A percentile compares a stretch with the other conserved stretches of the same genome.
These are phyloP conservation scores for Bryconaethiops microstoma DNA, from an alignment of 2,797 vertebrate species.

Conservation along the genomic window DNA sequence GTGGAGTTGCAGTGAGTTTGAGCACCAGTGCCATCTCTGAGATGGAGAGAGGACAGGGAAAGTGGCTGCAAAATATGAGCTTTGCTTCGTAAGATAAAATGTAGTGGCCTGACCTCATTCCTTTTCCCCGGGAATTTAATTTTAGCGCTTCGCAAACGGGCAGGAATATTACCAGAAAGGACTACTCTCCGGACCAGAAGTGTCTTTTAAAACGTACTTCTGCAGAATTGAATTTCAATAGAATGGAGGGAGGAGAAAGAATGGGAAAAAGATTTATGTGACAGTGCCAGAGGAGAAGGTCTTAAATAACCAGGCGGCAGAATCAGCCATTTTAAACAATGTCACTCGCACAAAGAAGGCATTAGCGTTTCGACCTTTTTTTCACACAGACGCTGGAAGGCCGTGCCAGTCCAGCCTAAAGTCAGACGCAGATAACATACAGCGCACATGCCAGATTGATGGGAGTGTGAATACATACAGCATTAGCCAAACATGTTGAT, in stretches of 20 bases:
- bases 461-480: neutral
- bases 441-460: neutral
- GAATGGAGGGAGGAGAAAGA: conserved; percentile 51
- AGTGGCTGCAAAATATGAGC: conserved; percentile 66
- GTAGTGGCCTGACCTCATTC: conserved; percentile 64
- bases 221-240: conserved; percentile 70
- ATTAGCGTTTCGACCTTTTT: conserved; percentile 68
- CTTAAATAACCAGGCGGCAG: conserved; percentile 62
- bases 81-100: conserved; percentile 69
- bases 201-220: conserved; percentile 69
- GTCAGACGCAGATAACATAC: neutral
- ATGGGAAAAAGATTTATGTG: conserved; percentile 73
- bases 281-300: conserved; percentile 63
- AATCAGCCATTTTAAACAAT: conserved; percentile 67
- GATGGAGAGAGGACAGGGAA: conserved; percentile 41
- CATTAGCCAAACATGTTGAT: neutral
- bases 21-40: conserved; percentile 46
- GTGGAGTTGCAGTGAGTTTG: conserved; percentile 57
- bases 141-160: conserved; percentile 65
- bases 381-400: conserved; percentile 19
- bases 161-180: conserved; percentile 62
- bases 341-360: conserved; percentile 68
- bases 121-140: conserved; percentile 61
- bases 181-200: conserved; percentile 65
- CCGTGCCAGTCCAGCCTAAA: neutral